Evolutionary conservation across 2,797 vertebrate species (phyloP).

Genomic region (Spinus olivaceus): DNA sequence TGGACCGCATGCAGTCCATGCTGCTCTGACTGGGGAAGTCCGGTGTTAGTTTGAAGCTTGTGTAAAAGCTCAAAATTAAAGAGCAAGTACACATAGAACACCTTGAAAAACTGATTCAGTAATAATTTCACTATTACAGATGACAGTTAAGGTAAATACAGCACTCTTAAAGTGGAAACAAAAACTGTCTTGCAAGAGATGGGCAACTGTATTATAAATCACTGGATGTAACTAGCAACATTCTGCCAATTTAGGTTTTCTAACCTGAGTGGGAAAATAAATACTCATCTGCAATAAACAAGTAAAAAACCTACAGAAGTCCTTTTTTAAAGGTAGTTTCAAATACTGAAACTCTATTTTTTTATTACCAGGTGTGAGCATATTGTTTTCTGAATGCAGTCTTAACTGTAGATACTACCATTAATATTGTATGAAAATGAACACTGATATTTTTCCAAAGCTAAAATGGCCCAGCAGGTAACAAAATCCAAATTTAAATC

Average conservation of each 20-base stretch:
- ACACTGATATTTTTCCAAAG: not conserved
- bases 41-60: not conserved
- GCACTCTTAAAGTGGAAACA: not conserved
- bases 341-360: not conserved
- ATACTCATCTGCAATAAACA: not conserved
- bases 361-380: not conserved
- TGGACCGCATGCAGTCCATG: no score
- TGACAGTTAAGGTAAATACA: not conserved
- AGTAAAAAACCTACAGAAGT: not conserved
- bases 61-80: not conserved
- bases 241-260: not conserved
- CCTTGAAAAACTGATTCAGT: not conserved
- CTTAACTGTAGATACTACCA: not conserved
- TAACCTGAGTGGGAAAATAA: not conserved
- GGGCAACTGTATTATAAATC: not conserved
- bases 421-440: not conserved
- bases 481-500: not conserved
- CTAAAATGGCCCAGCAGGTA: not conserved
- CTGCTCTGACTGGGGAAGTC: not conserved
- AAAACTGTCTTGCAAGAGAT: not conserved
- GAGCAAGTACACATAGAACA: fast-evolving
- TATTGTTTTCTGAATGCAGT: not conserved
- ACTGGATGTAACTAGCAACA: not conserved
- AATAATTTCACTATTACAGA: not conserved
- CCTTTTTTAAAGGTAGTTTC: not conserved